These are phyloP conservation scores for Macropodus opercularis DNA, from an alignment of 2,797 vertebrate species.

Conservation along the genomic window DNA sequence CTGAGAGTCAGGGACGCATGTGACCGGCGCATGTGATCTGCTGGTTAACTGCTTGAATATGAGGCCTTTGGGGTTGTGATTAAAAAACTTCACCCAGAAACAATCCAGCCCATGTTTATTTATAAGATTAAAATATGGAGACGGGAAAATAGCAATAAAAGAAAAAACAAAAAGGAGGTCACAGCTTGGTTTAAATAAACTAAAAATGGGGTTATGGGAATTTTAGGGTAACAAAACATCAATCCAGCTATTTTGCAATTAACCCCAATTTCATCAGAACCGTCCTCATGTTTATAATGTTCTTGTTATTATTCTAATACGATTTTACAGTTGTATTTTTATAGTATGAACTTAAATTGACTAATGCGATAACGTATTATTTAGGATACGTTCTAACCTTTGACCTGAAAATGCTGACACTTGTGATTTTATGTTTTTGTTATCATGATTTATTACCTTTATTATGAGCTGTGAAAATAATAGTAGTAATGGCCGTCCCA, in stretches of 20 bases:
- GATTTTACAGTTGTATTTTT: not conserved
- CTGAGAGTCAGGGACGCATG: conserved; percentile 41
- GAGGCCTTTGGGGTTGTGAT: conserved; percentile 44
- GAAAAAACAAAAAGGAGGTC: conserved; percentile 25
- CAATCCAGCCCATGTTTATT: conserved; percentile 24
- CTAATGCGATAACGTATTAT: too few relatives aligned
- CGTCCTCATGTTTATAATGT: not conserved
- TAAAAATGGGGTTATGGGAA: not conserved
- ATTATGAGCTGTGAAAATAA: not conserved
- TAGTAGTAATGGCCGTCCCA: not conserved
- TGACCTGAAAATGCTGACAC: not conserved
- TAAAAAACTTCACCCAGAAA: conserved; percentile 40
- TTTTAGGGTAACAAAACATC: not conserved
- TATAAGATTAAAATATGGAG: conserved; percentile 5
- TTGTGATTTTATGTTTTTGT: not conserved
- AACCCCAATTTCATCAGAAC: not conserved
- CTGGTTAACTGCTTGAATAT: conserved; percentile 27
- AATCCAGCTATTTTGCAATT: not conserved
- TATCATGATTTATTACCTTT: not conserved
- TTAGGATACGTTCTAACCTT: not conserved
- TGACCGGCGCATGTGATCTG: conserved; percentile 48
- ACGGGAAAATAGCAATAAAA: not conserved
- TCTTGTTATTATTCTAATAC: not conserved
- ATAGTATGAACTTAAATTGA: too few relatives aligned
- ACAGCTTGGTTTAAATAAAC: not conserved